Evolutionary conservation across 2,888 invertebrate species (phyloP).

Genomic region (Eledona agricola): DNA sequence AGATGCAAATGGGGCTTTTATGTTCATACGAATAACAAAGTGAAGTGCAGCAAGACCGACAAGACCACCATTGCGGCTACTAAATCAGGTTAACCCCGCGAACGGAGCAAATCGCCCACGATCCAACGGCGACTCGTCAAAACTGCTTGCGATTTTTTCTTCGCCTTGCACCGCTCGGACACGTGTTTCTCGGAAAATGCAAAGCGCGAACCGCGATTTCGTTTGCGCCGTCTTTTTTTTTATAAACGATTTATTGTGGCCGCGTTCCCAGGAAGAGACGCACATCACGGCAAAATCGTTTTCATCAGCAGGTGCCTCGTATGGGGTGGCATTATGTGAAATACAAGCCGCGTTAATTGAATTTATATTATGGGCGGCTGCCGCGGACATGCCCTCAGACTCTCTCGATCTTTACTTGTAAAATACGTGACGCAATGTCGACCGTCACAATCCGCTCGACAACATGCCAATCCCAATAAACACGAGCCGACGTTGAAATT

Average conservation of each 20-base stretch:
- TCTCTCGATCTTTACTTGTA: conserved; percentile 27
- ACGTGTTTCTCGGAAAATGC: conserved; percentile 21
- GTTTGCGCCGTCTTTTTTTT: conserved; percentile 6
- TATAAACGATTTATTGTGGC: conserved; percentile 13
- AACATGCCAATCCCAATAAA: conserved; percentile 16
- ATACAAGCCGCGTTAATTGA: conserved; percentile 49
- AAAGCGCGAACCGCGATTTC: too few relatives aligned
- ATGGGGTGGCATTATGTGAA: conserved; percentile 48
- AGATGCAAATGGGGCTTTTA: conserved; percentile 31
- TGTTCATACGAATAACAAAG: conserved; percentile 32
- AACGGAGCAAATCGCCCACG: conserved; percentile 42
- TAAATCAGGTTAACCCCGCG: conserved; percentile 43
- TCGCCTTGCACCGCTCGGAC: conserved; percentile 14
- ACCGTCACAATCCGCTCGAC: conserved; percentile 12
- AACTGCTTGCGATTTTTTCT: conserved; percentile 24
- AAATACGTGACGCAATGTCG: conserved; percentile 24
- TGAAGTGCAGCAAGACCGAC: conserved; percentile 31
- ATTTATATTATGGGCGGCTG: conserved; percentile 48
- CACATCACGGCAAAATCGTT: conserved; percentile 13
- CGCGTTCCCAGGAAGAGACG: conserved; percentile 11
- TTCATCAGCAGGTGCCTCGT: conserved; percentile 42
- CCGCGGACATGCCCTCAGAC: conserved; percentile 33
- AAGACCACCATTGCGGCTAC: conserved; percentile 46
- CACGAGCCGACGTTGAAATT: conserved; percentile 10
- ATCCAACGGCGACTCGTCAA: conserved; percentile 39